Evolutionary conservation across 2,113 vertebrate species (phyloP), one percentile per base, ranked within the genome.

Genomic region (Myiagra hebetior): DNA sequence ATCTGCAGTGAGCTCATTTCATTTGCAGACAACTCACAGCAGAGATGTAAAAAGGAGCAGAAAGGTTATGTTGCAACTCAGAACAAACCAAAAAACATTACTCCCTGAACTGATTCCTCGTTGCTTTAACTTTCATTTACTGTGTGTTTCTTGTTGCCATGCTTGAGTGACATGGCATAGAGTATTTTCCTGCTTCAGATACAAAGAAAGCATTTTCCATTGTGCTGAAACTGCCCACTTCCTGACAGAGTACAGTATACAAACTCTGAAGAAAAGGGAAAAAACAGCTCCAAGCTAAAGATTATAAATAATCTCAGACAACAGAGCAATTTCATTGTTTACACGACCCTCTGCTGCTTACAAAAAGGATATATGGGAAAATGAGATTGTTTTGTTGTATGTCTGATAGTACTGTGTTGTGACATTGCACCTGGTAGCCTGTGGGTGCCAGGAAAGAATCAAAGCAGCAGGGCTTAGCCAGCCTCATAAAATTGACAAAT

Each of bases 211-310:
- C 37, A 72, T 81, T 91, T 82, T 62, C 60, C 68, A 82, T 39
- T 83, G 89, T 87, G 77, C 31, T 35, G 72, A 72, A 95, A 87
- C 27, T 82, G 84, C 70, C 53, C 3, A 11, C 33, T 81, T 93
- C 72, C 91, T 87, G 52, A 85, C 53, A 95, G 67, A 94, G 64
- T 74, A 84, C 72, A 46, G 64, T 62, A 89, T 26, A 96, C 64
- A 92, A 91, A 83, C 85, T 92, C 93, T 37, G 82, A 85, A 93
- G 57, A 89, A 92, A 93, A 94, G 52, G 53, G 60, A 82, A 93
- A 89, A 92, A 33, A 6, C 15, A 88, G 87, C 87, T 95, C 26
- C 75, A 49, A 95, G 88, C 68, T 81, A 86, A 91, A 81, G 47
- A 78, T 75, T 37, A 87, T 11, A 91, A 90, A 90, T 79, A 86